Evolutionary conservation across 1,140 invertebrate species (phyloP), one percentile per base, ranked within the genome.

Genomic region (Micrasema longulum): DNA sequence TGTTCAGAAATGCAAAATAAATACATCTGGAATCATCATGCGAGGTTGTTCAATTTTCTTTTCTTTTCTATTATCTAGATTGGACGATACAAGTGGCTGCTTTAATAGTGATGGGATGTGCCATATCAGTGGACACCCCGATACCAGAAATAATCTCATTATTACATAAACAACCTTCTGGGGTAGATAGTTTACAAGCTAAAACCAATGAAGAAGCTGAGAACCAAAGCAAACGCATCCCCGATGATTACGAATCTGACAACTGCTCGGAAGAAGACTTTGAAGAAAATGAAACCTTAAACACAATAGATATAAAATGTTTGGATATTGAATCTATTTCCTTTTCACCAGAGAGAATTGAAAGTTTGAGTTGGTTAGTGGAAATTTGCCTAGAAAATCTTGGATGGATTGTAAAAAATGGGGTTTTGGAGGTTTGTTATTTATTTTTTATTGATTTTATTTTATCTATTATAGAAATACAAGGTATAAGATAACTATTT

Each of bases 51-150:
- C n/a, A n/a, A n/a, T n/a, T n/a, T n/a, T n/a, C n/a, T n/a, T n/a
- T n/a, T n/a, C n/a, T n/a, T n/a, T n/a, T n/a, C 48, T 20, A 62
- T 53, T 43, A 80, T 79, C 62, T 77, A 91, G 91, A 93, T 84
- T 85, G 88, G 2, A 91, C 91, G 50, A 86, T 95, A 38, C 88
- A 91, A 81, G 92, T 95, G 6, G 90, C 91, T 0, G 89, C 91
- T 1, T 77, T 95, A 53, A 89, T 93, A 35, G 91, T 93, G 48
- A 89, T 95, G 76, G 92, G 93, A 38, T 90, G 91, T 71, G 82
- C 89, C n/a, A n/a, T n/a, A n/a, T n/a, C n/a, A 41, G 83, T 88
- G 18, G 90, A 91, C 79, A 90, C 89, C 48, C 85, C 81, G 79
- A 80, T 66, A 14, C 53, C 66, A 20, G 60, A 71, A 77, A 77